Percentiles rank a stretch among this genome's conserved stretches.
phyloP scores from a whole-genome alignment of 2,797 vertebrate genomes.

The Sebastes nivosus region DNA sequence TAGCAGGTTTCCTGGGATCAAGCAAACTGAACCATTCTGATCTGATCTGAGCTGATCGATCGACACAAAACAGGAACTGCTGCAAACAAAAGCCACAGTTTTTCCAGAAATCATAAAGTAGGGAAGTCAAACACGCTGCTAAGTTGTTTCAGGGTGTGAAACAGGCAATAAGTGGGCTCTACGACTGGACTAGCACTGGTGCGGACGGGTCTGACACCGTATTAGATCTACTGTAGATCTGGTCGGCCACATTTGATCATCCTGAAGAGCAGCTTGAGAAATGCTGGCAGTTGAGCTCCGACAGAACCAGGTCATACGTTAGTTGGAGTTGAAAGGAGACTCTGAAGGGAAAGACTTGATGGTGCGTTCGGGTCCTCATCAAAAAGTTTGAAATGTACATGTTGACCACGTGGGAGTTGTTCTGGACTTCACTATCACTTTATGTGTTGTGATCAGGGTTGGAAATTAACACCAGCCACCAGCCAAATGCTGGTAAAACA shows the following conservation, averaged over 20 bases:
- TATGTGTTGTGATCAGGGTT: background rate
- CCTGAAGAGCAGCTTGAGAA: too few species aligned
- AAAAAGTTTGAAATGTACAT: background rate
- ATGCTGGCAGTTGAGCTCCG: too few species aligned
- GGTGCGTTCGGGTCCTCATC: background rate
- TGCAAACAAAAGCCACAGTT: background rate
- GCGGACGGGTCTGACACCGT: background rate
- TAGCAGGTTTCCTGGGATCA: slow-evolving; percentile 12
- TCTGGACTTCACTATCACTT: background rate
- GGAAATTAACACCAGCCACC: too few species aligned
- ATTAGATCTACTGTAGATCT: background rate
- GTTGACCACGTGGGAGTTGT: background rate
- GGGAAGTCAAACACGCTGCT: background rate
- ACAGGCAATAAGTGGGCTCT: background rate
- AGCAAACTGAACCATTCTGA: background rate
- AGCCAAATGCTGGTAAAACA: too few species aligned
- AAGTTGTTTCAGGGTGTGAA: background rate
- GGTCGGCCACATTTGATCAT: background rate
- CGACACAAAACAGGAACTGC: background rate
- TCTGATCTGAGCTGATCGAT: background rate
- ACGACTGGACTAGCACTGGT: background rate
- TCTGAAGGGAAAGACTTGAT: background rate
- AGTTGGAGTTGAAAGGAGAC: background rate
- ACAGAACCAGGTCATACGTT: too few species aligned
- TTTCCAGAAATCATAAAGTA: background rate